These are phyloP conservation scores for Tigriopus japonicus DNA, from an alignment of 1,140 invertebrate species.

Conservation along the genomic window DNA sequence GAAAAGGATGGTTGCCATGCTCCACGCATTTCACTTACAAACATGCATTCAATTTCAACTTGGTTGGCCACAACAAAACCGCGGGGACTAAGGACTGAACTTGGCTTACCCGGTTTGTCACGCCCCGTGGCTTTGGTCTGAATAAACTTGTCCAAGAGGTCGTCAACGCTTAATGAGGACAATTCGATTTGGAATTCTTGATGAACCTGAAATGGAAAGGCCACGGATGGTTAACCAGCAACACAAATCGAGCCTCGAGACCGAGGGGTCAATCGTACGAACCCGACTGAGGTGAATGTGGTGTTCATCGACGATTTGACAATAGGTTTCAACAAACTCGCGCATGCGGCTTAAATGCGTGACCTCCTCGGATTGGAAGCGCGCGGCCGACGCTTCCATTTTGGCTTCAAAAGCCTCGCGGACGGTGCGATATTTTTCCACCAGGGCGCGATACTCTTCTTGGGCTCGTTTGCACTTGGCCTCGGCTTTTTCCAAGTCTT, in stretches of 20 bases:
- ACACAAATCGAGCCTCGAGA: not conserved
- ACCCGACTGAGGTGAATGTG: not conserved
- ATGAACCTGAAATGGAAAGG: slow-evolving; percentile 41
- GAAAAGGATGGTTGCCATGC: too few species aligned
- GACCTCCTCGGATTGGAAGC: slow-evolving; percentile 85
- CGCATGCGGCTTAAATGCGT: slow-evolving; percentile 84
- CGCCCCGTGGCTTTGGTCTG: slow-evolving; percentile 71
- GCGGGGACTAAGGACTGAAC: too few species aligned
- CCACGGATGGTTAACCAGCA: too few species aligned
- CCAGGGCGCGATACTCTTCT: slow-evolving; percentile 70
- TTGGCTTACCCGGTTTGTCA: slow-evolving; percentile 59
- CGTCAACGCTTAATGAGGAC: slow-evolving; percentile 72
- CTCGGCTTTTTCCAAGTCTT: slow-evolving; percentile 82
- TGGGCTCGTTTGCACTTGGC: slow-evolving; percentile 74
- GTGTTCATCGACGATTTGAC: not conserved
- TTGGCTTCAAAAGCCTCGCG: slow-evolving; percentile 84
- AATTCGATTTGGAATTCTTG: slow-evolving; percentile 74
- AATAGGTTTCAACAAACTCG: slow-evolving; percentile 74
- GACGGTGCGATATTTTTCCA: slow-evolving; percentile 69
- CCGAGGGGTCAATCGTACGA: not conserved
- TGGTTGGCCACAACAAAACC: too few species aligned
- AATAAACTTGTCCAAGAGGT: slow-evolving; percentile 72
- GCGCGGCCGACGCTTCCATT: slow-evolving; percentile 80
- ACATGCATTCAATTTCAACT: too few species aligned
- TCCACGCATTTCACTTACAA: too few species aligned